Base-by-base conservation (phyloP, 1,140 invertebrate genomes). In the Heterodera schachtii region DNA sequence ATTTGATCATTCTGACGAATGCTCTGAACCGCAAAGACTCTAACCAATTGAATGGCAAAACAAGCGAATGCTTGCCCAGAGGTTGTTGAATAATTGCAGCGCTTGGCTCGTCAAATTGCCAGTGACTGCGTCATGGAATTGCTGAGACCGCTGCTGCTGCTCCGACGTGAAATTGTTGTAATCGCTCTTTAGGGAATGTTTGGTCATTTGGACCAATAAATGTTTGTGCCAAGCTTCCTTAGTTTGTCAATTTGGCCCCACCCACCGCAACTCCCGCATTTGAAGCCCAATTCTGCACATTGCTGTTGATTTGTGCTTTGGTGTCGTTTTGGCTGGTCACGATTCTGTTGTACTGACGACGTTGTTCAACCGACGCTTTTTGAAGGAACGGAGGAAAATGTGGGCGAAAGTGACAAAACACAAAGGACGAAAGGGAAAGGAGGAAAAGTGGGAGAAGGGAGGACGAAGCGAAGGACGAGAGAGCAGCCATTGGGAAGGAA, bases 111-210 rank as follows among this genome's bases (percentile, higher is more conserved):
- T 78, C n/a, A 78, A 19, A 47, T 78, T 78, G 13, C 69, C 64
- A 3, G 46, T 6, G 11, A 78, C 9, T 4, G 19, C 69, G 47
- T 78, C 57, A 71, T 78, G 76, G 19, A 78, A 69, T 67, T 78
- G 76, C 13, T 70, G 8, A 11, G 76, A 57, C 4, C 69, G 11
- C 44, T 69, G 76, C 69, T 60, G 52, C 1, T 21, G 11, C 47
- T 21, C 43, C 47, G 76, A 16, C 3, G 76, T 78, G 43, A 78
- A 69, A 44, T 78, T 78, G 69, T 78, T 78, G 76, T 78, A 78
- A n/a, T 44, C 49, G 46, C 47, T 47, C 76, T 78, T 31, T 3
- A 67, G 13, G 31, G 31, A 31, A 31, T 31, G 31, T 60, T 60
- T 60, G 57, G 19, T 16, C 57, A 60, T 52, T 52, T 52, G 9